phyloP scores from a whole-genome alignment of 2,888 invertebrate species.

The Serripes groenlandicus region DNA sequence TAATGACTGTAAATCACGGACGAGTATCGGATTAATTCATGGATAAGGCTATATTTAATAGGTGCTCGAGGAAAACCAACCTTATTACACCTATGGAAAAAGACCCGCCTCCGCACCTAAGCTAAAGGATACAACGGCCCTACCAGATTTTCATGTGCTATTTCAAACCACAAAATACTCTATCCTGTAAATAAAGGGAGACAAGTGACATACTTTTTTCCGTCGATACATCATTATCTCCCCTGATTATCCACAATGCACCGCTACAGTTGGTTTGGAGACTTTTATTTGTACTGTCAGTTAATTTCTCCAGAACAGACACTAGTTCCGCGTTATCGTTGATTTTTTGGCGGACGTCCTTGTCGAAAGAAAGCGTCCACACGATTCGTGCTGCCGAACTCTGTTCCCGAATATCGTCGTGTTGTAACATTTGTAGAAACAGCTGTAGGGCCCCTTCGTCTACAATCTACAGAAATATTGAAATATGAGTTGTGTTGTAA shows the following conservation, averaged over 20 bases:
- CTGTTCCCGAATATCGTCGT: conserved; percentile 76
- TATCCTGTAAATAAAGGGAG: conserved; percentile 13
- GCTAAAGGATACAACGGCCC: not conserved
- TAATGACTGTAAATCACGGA: too few relatives aligned
- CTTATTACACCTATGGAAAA: too few relatives aligned
- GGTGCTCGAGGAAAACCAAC: too few relatives aligned
- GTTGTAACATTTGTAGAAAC: conserved; percentile 75
- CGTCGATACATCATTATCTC: conserved; percentile 75
- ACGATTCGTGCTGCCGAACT: conserved; percentile 75
- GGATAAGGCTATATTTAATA: too few relatives aligned
- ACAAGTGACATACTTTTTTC: conserved; percentile 50
- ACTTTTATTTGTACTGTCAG: conserved; percentile 72
- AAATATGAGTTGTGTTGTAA: too few relatives aligned
- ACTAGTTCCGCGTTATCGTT: conserved; percentile 73
- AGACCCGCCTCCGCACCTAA: too few relatives aligned
- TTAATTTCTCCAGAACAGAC: conserved; percentile 72
- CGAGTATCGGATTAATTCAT: too few relatives aligned
- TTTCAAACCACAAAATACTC: too few relatives aligned
- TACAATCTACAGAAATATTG: conserved; percentile 80
- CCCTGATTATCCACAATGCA: conserved; percentile 80
- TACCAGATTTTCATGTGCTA: not conserved
- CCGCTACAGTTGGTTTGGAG: conserved; percentile 77
- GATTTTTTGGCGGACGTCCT: conserved; percentile 74
- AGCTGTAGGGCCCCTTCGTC: conserved; percentile 77
- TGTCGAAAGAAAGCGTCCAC: conserved; percentile 83